These are phyloP conservation scores for Itoplectis maculator DNA, from an alignment of 2,888 invertebrate species.

Conservation along the genomic window DNA sequence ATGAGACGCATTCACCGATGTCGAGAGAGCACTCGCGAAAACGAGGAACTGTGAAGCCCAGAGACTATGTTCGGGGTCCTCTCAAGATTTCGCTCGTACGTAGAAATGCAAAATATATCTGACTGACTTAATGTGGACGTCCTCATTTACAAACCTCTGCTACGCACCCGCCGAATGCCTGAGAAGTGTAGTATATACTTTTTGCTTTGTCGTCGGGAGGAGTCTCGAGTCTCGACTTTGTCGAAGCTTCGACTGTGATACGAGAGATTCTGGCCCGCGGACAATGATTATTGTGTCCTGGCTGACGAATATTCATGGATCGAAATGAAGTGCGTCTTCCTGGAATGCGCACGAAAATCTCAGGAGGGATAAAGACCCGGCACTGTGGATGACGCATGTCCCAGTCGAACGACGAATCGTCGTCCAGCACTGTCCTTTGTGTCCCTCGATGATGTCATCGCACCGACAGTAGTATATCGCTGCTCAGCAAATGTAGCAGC, in stretches of 20 bases:
- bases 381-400: conserved; percentile 19
- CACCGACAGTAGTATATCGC: conserved; percentile 40
- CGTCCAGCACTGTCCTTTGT: conserved; percentile 34
- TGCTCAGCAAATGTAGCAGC: neutral
- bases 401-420: conserved; percentile 36
- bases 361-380: conserved; percentile 18
- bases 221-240: conserved; percentile 6
- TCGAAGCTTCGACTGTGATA: neutral
- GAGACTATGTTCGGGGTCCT: neutral
- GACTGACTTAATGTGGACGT: neutral
- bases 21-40: neutral
- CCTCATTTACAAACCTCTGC: conserved; percentile 19
- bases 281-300: neutral
- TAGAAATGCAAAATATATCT: neutral
- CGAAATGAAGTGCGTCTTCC: neutral
- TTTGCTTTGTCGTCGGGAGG: neutral
- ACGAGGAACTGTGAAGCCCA: neutral
- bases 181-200: conserved; percentile 28
- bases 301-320: conserved; percentile 40
- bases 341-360: neutral
- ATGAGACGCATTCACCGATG: neutral
- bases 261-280: conserved; percentile 1
- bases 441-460: neutral
- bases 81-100: neutral
- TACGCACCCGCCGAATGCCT: conserved; percentile 4